Evolutionary conservation across 2,113 vertebrate genomes (phyloP).

Genomic region (Psittacus erithacus): DNA sequence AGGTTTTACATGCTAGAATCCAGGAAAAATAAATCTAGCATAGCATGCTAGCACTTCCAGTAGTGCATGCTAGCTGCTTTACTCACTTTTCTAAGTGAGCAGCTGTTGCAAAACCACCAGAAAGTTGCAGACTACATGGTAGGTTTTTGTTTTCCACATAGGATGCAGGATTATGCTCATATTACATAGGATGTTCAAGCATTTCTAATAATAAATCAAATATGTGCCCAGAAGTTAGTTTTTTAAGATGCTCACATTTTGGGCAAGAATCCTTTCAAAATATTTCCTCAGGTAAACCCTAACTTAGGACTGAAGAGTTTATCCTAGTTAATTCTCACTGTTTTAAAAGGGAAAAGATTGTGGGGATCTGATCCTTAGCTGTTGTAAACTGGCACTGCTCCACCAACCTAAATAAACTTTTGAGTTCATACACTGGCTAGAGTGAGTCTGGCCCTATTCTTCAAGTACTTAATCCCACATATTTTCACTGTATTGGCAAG

Average conservation of each 20-base stretch:
- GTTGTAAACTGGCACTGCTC: neutral
- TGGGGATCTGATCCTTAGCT: neutral
- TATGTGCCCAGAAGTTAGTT: neutral
- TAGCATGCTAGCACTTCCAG: neutral
- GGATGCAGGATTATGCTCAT: neutral
- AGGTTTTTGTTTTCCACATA: neutral
- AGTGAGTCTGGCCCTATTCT: neutral
- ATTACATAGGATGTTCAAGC: neutral
- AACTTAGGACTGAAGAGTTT: neutral
- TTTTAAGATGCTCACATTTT: neutral
- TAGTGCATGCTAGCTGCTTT: neutral
- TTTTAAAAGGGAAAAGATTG: neutral
- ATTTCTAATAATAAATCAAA: neutral
- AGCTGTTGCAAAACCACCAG: neutral
- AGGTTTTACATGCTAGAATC: neutral
- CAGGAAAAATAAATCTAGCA: neutral
- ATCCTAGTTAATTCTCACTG: constrained; percentile 3
- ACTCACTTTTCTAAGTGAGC: neutral
- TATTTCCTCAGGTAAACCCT: neutral
- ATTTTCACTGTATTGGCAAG: neutral
- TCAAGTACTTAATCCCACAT: neutral
- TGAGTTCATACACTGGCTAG: neutral
- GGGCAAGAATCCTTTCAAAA: neutral
- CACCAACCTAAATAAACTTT: neutral
- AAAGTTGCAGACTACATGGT: neutral